A percentile compares a stretch with the other conserved stretches of the same genome.
Conservation (phyloP, 2,888 invertebrate species). For the Ectemnius lituratus region DNA sequence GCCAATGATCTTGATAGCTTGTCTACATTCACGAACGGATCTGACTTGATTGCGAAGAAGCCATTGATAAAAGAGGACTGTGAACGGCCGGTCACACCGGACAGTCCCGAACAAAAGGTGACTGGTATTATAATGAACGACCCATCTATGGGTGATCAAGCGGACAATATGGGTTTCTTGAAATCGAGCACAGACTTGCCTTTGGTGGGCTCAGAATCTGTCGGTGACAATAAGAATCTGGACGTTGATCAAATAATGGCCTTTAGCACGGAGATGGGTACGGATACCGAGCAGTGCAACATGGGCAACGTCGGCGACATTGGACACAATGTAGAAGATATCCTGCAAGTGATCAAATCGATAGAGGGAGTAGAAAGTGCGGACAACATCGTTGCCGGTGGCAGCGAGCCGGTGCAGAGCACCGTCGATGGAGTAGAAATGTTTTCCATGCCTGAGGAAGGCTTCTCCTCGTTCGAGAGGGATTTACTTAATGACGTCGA, state of each 20-base stretch:
- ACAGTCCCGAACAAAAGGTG: slow-evolving; percentile 73
- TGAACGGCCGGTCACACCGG: slow-evolving; percentile 76
- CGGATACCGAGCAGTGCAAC: slow-evolving; percentile 59
- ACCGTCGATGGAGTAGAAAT: slow-evolving; percentile 67
- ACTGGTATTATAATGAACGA: slow-evolving; percentile 75
- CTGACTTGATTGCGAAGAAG: slow-evolving; percentile 66
- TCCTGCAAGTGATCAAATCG: slow-evolving; percentile 88
- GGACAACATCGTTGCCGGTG: slow-evolving; percentile 56
- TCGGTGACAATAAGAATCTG: slow-evolving; percentile 59
- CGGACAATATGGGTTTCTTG: slow-evolving; percentile 76
- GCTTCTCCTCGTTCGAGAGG: slow-evolving; percentile 71
- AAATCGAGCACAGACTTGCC: slow-evolving; percentile 72
- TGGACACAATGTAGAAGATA: slow-evolving; percentile 82
- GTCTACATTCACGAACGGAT: slow-evolving; percentile 67
- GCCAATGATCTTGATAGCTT: slow-evolving; percentile 73
- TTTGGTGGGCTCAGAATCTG: slow-evolving; percentile 57
- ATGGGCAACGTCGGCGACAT: slow-evolving; percentile 80
- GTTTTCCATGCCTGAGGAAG: slow-evolving; percentile 72
- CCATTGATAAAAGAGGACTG: slow-evolving; percentile 56
- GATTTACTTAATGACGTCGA: slow-evolving; percentile 74
- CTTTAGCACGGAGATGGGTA: slow-evolving; percentile 59
- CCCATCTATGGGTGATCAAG: slow-evolving; percentile 77
- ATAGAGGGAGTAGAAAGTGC: slow-evolving; percentile 80
- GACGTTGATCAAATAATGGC: slow-evolving; percentile 72
- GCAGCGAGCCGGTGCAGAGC: slow-evolving; percentile 55